phyloP scores from a whole-genome alignment of 92 coral and sea anemone genomes.

The Metridium senile region DNA sequence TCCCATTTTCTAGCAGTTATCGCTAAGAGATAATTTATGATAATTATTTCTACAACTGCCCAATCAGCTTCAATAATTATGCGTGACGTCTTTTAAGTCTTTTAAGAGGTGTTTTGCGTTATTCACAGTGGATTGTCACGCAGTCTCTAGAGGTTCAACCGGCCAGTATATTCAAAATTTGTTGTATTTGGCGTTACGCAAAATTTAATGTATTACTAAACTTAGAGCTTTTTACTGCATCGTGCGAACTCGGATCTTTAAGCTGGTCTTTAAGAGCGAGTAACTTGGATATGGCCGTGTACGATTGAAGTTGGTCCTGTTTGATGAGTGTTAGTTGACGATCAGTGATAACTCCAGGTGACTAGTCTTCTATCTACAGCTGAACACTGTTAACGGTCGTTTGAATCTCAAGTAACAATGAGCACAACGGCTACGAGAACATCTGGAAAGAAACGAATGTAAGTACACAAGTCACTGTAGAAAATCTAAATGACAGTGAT shows the following conservation, averaged over 20 bases:
- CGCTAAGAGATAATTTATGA: no score
- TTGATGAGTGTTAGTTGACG: no score
- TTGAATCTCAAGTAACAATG: background rate
- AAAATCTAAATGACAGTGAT: no score
- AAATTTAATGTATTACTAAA: no score
- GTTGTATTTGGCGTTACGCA: background rate
- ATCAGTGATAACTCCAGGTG: no score
- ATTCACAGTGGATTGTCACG: background rate
- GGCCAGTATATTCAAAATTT: background rate
- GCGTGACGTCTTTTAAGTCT: background rate
- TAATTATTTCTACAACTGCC: no score
- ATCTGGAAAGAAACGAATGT: slow-evolving; percentile 9
- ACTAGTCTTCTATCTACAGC: no score
- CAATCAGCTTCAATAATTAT: background rate
- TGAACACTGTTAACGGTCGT: background rate
- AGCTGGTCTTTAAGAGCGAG: background rate
- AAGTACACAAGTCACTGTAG: background rate
- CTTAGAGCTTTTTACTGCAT: background rate
- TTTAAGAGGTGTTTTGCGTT: background rate
- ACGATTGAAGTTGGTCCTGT: no score
- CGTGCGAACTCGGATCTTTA: background rate
- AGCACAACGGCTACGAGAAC: background rate
- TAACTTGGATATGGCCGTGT: background rate
- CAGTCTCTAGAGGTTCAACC: background rate
- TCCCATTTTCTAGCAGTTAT: no score